Evolutionary conservation across 2,888 invertebrate species (phyloP).

Genomic region (Melipona bicolor): DNA sequence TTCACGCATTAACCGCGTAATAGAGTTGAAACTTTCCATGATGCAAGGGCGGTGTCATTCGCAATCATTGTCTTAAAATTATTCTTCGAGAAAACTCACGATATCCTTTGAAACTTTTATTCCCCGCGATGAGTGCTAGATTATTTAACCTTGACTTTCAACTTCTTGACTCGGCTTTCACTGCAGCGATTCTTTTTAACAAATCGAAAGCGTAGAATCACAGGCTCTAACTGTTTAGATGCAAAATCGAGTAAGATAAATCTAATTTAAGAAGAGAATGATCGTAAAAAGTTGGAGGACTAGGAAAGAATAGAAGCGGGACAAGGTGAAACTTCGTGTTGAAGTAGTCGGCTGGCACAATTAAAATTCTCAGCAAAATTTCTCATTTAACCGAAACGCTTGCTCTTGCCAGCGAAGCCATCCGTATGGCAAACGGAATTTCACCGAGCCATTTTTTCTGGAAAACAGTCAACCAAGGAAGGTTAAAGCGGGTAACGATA

Average conservation of each 20-base stretch:
- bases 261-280: background rate
- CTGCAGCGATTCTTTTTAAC: too few species aligned
- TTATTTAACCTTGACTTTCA: too few species aligned
- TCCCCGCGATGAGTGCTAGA: too few species aligned
- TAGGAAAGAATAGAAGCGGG: constrained; percentile 1
- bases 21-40: too few species aligned
- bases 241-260: too few species aligned
- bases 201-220: background rate
- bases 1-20: too few species aligned
- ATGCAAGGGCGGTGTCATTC: too few species aligned
- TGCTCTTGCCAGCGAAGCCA: constrained; percentile 33
- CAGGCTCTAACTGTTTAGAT: background rate
- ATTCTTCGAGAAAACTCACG: too few species aligned
- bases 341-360: constrained; percentile 72
- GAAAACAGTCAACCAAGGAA: constrained; percentile 34
- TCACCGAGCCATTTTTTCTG: constrained; percentile 39
- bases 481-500: constrained; percentile 53
- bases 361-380: constrained; percentile 80
- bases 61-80: too few species aligned
- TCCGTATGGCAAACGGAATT: constrained; percentile 45
- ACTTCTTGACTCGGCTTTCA: too few species aligned
- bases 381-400: constrained; percentile 68
- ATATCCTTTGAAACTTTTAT: too few species aligned
- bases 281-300: constrained; percentile 1
- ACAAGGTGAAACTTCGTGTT: constrained; percentile 12